Base-by-base conservation (phyloP, 2,797 vertebrate genomes). In the Oreochromis grahami region DNA sequence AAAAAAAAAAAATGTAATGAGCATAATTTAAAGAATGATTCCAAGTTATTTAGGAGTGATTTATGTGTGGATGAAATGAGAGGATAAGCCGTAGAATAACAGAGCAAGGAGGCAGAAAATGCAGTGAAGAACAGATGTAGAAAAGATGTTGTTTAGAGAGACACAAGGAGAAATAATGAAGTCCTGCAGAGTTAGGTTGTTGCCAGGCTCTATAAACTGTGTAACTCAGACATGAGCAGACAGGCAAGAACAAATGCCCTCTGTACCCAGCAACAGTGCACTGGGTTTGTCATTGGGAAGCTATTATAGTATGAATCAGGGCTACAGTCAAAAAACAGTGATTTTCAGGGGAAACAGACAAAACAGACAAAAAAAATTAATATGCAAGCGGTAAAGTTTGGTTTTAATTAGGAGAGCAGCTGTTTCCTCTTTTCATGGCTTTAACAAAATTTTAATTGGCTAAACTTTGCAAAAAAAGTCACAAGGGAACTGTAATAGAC, bases 391-490 rank as follows among this genome's bases (percentile, higher is more conserved):
- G 41, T 82, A 80, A 82, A 72, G 38, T 82, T 76, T 81, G 38
- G 24, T 36, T 70, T 81, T 82, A 78, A 86, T 89, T 45, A 82
- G 80, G 36, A 29, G 51, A 85, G 45, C 87, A 92, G 87, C 80
- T 78, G 84, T 77, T 85, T 80, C 63, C 72, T 87, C 50, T 41
- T 15, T 78, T 38, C 76, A 78, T 48, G 65, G 78, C 11, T 85
- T 84, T 81, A 48, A 81, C 79, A 45, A 81, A 45, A 76, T 55
- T 84, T 80, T 85, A 85, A 91, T 91, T 77, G 84, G 85, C 63
- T 76, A 87, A 86, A 90, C 65, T 60, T 72, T 6, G 43, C 80
- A 81, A 77, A 83, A 72, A 84, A 58, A 34, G 45, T 43, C 82
- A 32, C 76, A 70, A 41, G 79, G 76, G 84, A 79, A n/a, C 34